phyloP scores from a whole-genome alignment of 2,888 invertebrate species.

The Selenia dentaria region DNA sequence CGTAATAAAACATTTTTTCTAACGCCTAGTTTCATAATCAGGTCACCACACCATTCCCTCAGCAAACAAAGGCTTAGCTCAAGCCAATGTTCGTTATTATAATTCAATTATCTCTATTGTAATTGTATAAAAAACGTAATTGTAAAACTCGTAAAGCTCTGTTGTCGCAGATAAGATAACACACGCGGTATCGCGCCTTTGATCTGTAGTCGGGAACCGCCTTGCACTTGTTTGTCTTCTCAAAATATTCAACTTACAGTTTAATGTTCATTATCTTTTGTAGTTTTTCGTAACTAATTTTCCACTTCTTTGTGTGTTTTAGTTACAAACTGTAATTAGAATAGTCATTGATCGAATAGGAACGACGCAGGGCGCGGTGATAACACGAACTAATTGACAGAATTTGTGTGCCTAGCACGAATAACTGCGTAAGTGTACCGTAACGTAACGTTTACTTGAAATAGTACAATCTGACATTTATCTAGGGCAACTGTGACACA shows the following conservation, averaged over 20 bases:
- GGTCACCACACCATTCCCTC: conserved; percentile 3
- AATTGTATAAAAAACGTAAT: conserved; percentile 22
- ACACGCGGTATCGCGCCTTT: conserved; percentile 12
- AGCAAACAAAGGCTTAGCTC: conserved; percentile 60
- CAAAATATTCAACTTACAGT: conserved; percentile 14
- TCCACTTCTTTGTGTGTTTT: conserved; percentile 3
- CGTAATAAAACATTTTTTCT: no score
- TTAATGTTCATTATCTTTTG: conserved; percentile 18
- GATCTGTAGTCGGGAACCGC: conserved; percentile 13
- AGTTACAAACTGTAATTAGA: no score
- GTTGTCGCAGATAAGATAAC: conserved; percentile 16
- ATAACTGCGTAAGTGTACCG: no score
- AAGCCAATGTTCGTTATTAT: conserved; percentile 56
- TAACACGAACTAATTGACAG: no score
- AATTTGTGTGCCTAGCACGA: no score
- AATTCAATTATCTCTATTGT: conserved; percentile 46
- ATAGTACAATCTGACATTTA: no score
- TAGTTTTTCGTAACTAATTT: conserved; percentile 15
- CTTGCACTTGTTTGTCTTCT: conserved; percentile 8
- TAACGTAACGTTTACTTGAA: no score
- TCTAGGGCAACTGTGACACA: no score
- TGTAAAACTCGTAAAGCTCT: conserved; percentile 13
- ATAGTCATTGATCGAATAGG: no score
- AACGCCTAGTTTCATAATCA: background rate
- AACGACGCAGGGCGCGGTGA: no score